Percentiles rank a stretch among this genome's conserved stretches.
phyloP scores from a whole-genome alignment of 2,888 invertebrate genomes.

The Melitaea athalia region DNA sequence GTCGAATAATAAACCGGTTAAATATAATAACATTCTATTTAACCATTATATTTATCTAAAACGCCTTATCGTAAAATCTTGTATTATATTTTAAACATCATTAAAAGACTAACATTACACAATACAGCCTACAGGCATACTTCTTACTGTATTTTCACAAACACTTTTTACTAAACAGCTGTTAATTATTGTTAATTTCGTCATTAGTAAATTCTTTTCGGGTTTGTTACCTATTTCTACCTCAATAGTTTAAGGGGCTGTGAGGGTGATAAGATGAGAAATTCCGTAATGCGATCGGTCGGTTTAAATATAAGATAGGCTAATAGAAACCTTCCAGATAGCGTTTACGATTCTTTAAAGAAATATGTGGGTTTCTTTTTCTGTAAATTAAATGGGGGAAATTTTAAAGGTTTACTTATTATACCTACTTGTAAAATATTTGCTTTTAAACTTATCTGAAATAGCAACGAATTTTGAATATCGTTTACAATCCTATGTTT shows the following conservation, averaged over 20 bases:
- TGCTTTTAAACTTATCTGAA: neutral
- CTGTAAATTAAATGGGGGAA: neutral
- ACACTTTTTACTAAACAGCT: conserved; percentile 18
- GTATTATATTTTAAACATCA: neutral
- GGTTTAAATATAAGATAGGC: neutral
- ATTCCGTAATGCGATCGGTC: conserved; percentile 17
- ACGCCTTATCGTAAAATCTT: too few relatives aligned
- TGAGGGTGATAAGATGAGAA: conserved; percentile 11
- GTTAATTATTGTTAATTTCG: conserved; percentile 18
- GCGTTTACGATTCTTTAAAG: neutral
- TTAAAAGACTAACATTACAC: conserved; percentile 7
- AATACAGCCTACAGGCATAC: too few relatives aligned
- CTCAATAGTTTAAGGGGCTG: conserved; percentile 5
- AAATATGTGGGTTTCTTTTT: neutral
- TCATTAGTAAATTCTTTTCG: conserved; percentile 17
- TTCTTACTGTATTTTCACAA: neutral
- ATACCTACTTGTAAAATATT: neutral
- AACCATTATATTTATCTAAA: conserved; percentile 2
- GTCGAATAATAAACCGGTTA: conserved; percentile 6
- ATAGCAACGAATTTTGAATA: neutral
- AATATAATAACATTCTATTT: conserved; percentile 1
- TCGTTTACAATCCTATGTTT: neutral
- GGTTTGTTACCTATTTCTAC: conserved; percentile 28
- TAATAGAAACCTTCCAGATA: conserved; percentile 2
- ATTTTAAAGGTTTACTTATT: conserved; percentile 4